Evolutionary conservation across 1,140 invertebrate genomes (phyloP).

Genomic region (Drosophila santomea): DNA sequence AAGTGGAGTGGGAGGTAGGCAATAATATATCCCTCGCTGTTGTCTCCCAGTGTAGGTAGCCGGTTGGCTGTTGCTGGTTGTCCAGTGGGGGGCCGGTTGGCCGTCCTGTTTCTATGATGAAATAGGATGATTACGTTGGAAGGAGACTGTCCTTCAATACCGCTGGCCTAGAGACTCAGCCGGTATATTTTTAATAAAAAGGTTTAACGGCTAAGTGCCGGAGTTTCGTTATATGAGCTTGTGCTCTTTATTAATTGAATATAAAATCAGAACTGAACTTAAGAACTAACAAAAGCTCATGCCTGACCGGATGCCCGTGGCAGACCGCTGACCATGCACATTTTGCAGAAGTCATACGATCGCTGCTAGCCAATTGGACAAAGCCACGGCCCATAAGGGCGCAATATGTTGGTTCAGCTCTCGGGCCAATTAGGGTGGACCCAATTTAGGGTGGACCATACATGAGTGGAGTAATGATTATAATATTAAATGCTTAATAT

Average conservation of each 20-base stretch:
- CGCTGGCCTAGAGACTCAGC: too few relatives aligned
- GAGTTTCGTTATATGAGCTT: neutral
- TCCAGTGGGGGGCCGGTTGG: too few relatives aligned
- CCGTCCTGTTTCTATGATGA: neutral
- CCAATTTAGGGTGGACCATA: neutral
- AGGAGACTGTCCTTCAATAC: too few relatives aligned
- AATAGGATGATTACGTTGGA: neutral
- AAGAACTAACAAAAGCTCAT: too few relatives aligned
- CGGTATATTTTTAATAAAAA: neutral
- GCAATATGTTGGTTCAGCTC: too few relatives aligned
- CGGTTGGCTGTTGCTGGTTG: too few relatives aligned
- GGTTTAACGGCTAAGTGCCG: slow-evolving; percentile 1
- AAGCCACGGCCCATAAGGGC: neutral
- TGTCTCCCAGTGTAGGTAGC: neutral
- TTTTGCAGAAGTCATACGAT: too few relatives aligned
- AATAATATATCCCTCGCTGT: neutral
- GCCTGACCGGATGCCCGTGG: neutral
- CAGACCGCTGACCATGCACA: slow-evolving; percentile 3
- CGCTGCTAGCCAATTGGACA: too few relatives aligned
- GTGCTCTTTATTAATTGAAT: neutral
- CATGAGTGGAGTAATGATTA: neutral
- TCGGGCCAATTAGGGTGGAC: too few relatives aligned
- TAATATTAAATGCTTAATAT: neutral
- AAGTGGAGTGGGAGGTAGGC: neutral
- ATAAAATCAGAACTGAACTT: neutral